Base-by-base conservation (phyloP, 1,140 invertebrate species). In the Andricus grossulariae region DNA sequence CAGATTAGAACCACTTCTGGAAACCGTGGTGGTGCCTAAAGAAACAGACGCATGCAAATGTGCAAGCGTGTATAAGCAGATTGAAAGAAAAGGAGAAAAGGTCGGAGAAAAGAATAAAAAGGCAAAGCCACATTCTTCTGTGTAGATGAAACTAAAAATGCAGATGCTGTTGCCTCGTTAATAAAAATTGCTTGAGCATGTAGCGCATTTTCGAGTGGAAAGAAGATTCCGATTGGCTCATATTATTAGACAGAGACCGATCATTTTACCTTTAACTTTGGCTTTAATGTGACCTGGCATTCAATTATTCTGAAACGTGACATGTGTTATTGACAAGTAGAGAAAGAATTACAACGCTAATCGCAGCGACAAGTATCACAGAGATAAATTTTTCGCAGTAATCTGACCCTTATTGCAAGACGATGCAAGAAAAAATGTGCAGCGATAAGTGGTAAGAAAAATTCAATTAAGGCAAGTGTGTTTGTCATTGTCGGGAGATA, bases 31-130 rank as follows among this genome's bases (percentile, higher is more conserved):
- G 39, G 39, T 45, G 39, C 39, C 39, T 45, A 45, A 81, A 83
- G 78, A 78, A 83, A 83, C 82, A 83, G 74, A 80, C 82, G 78
- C 76, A 74, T 75, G 79, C 79, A 76, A 76, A 54, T 80, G 79
- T 78, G 78, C 78, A 78, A 83, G 81, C 76, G 51, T 80, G 75
- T 81, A 60, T 78, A 76, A 81, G 79, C 75, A 80, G 80, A 75
- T 81, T 76, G 79, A 80, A 74, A 71, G 71, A 75, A 83, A 80
- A 74, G 74, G 71, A 72, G 76, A 80, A 76, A 77, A 76, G 80
- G 74, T 49, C 75, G 57, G 50, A 55, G 75, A 72, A 75, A 72
- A 71, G 77, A 80, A 80, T 74, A 72, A 66, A 57, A 55, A 55
- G 45, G 75, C 21, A 13, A 32, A 70, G 55, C 50, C 39, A 45